These are phyloP conservation scores for Eudasyphora cyanicolor DNA, from an alignment of 2,888 invertebrate species.

Conservation along the genomic window DNA sequence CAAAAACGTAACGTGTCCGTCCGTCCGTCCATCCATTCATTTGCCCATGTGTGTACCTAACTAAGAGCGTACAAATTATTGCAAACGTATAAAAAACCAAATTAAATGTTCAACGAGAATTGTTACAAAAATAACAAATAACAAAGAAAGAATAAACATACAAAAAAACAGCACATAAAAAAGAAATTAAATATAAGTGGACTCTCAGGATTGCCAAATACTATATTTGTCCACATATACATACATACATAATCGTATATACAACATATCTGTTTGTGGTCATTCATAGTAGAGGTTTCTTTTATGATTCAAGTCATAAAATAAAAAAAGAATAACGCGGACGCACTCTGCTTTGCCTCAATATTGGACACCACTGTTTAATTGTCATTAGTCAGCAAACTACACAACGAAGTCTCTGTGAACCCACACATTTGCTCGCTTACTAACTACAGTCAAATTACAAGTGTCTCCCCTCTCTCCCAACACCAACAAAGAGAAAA, in stretches of 20 bases:
- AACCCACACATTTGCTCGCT: not conserved
- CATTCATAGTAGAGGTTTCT: slow-evolving; percentile 37
- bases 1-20: not conserved
- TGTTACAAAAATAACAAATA: slow-evolving; percentile 48
- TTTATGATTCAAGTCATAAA: slow-evolving; percentile 53
- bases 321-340: not conserved
- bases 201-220: slow-evolving; percentile 34
- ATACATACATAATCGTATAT: not conserved
- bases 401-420: not conserved
- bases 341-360: not conserved
- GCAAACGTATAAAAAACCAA: slow-evolving; percentile 13
- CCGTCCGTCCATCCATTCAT: not conserved
- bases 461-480: not conserved
- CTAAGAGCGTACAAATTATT: not conserved
- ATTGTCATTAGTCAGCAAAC: slow-evolving; percentile 63
- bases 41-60: not conserved
- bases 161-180: slow-evolving; percentile 55
- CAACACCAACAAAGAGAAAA: not conserved
- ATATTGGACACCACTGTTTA: slow-evolving; percentile 59
- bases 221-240: not conserved
- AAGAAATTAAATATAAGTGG: slow-evolving; percentile 62
- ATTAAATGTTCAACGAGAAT: slow-evolving; percentile 34
- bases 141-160: slow-evolving; percentile 59
- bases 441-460: not conserved
- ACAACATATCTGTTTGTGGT: slow-evolving; percentile 15